A percentile compares a stretch with the other conserved stretches of the same genome.
Conservation (phyloP, 2,888 invertebrate genomes). For the Hirtodrosophila trivittata region DNA sequence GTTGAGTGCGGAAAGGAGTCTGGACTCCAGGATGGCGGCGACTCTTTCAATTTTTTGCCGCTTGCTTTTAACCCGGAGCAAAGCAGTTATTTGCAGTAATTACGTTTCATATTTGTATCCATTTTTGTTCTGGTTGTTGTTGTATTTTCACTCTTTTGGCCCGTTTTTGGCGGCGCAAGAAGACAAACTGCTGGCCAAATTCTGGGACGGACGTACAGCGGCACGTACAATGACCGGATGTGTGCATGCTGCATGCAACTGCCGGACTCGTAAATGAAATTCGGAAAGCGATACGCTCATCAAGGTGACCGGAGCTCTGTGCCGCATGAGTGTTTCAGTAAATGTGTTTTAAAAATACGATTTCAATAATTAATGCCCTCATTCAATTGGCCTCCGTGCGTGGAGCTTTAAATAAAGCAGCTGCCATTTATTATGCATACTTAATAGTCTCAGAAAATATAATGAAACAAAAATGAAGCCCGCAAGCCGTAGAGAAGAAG, state of each 20-base stretch:
- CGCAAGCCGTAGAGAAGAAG: too few species aligned
- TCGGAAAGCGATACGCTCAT: slow-evolving; percentile 11
- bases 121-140: background rate
- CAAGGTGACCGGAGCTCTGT: slow-evolving; percentile 26
- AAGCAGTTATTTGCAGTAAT: slow-evolving; percentile 25
- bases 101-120: slow-evolving; percentile 12
- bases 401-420: slow-evolving; percentile 33
- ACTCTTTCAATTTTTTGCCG: too few species aligned
- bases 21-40: too few species aligned
- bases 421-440: slow-evolving; percentile 46
- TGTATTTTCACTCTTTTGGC: slow-evolving; percentile 21
- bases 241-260: slow-evolving; percentile 49
- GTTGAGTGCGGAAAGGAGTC: too few species aligned
- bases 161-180: slow-evolving; percentile 17
- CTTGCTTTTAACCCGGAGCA: slow-evolving; percentile 8
- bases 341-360: slow-evolving; percentile 38
- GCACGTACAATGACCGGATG: slow-evolving; percentile 63
- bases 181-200: slow-evolving; percentile 43
- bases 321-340: slow-evolving; percentile 1
- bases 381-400: slow-evolving; percentile 22
- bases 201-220: slow-evolving; percentile 51
- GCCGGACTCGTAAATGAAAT: slow-evolving; percentile 29
- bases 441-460: slow-evolving; percentile 29
- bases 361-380: slow-evolving; percentile 51
- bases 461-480: slow-evolving; percentile 18